Evolutionary conservation across 2,797 vertebrate species (phyloP).

Genomic region (Pogoniulus pusillus): DNA sequence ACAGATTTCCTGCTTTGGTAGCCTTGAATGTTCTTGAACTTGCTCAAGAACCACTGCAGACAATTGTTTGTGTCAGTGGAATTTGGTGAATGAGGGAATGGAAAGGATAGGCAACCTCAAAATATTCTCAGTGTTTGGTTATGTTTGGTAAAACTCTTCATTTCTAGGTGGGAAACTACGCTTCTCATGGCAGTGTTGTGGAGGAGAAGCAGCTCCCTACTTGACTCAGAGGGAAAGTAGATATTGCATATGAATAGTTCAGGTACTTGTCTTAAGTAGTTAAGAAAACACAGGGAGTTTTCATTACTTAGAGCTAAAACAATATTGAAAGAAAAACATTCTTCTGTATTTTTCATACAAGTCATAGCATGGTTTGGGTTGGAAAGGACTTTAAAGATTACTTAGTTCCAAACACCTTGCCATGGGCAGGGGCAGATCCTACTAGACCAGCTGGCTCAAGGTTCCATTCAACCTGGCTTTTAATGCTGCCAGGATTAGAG

Average conservation of each 20-base stretch:
- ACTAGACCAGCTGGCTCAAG: too few relatives aligned
- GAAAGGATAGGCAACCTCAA: neutral
- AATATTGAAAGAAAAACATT: neutral
- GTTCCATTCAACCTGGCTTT: too few relatives aligned
- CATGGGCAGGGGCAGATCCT: too few relatives aligned
- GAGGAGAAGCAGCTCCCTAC: neutral
- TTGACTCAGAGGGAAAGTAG: neutral
- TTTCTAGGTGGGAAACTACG: neutral
- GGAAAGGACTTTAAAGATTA: too few relatives aligned
- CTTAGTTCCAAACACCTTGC: too few relatives aligned
- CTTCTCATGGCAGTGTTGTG: neutral
- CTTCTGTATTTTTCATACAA: neutral
- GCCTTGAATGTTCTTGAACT: neutral
- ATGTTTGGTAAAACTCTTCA: neutral
- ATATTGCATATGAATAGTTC: neutral
- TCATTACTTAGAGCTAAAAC: neutral
- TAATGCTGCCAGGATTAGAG: too few relatives aligned
- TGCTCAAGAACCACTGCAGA: accelerated
- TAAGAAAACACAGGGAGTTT: neutral
- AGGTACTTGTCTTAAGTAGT: neutral
- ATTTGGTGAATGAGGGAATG: neutral
- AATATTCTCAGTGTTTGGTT: neutral
- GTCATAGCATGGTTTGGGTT: too few relatives aligned
- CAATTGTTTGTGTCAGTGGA: neutral
- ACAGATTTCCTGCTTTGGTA: neutral